Percentiles rank a stretch among this genome's conserved stretches.
Conservation (phyloP, 2,797 vertebrate species). For the Scleropages formosus region DNA sequence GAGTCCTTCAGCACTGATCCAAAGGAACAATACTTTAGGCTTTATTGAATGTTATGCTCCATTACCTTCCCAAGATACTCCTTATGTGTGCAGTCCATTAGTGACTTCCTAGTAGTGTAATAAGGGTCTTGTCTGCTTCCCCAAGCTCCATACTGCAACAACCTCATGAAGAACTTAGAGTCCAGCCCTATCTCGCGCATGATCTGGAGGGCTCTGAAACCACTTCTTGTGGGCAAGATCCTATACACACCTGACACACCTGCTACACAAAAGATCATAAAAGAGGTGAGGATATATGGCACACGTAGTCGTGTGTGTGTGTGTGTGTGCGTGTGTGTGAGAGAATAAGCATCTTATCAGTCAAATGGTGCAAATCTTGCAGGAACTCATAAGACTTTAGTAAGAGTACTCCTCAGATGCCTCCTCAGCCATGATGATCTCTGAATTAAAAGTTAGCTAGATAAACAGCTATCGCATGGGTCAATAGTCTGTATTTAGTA, state of each 20-base stretch:
- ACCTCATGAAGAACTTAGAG: conserved; percentile 86
- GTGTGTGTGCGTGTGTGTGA: not conserved
- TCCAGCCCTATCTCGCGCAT: conserved; percentile 93
- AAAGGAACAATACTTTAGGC: not conserved
- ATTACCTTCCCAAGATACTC: not conserved
- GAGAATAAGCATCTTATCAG: not conserved
- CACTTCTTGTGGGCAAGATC: conserved; percentile 92
- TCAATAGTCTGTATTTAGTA: not conserved
- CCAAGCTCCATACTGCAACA: conserved; percentile 93
- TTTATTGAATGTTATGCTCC: not conserved
- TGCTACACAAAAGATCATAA: conserved; percentile 83
- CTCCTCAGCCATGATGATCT: not conserved
- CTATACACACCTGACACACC: conserved; percentile 93
- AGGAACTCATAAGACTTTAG: not conserved
- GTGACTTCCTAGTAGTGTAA: not conserved
- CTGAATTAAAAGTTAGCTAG: not conserved
- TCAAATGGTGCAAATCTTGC: too few species aligned
- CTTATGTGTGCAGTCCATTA: not conserved
- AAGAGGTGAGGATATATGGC: conserved; percentile 72
- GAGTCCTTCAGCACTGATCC: not conserved
- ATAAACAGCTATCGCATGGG: not conserved
- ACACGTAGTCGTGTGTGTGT: too few species aligned
- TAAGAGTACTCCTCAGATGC: not conserved
- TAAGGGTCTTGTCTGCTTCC: not conserved
- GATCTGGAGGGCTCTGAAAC: conserved; percentile 95